Evolutionary conservation across 2,888 invertebrate genomes (phyloP).

Genomic region (Congeria kusceri): DNA sequence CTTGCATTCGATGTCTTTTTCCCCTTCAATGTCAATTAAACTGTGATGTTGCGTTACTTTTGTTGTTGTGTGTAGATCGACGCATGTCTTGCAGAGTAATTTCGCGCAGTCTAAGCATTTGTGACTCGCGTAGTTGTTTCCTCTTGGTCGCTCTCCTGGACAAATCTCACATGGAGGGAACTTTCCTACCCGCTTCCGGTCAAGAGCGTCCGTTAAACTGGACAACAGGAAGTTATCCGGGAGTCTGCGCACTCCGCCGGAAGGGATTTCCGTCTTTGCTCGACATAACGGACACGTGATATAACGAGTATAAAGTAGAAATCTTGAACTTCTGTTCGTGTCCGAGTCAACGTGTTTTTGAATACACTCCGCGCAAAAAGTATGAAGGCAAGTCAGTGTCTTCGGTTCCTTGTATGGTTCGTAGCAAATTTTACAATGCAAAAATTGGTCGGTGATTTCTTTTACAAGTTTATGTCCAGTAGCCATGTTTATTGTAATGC

Average conservation of each 20-base stretch:
- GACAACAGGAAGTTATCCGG: conserved; percentile 84
- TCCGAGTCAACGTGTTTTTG: conserved; percentile 83
- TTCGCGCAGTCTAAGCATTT: conserved; percentile 85
- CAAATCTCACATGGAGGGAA: conserved; percentile 82
- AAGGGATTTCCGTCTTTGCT: conserved; percentile 83
- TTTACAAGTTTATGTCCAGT: conserved; percentile 81
- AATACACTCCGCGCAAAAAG: conserved; percentile 83
- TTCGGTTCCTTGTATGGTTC: conserved; percentile 84
- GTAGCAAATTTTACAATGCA: conserved; percentile 84
- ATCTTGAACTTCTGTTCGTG: conserved; percentile 75
- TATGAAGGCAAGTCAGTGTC: conserved; percentile 83
- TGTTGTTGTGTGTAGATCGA: conserved; percentile 82
- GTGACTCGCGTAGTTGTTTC: conserved; percentile 77
- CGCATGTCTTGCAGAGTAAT: conserved; percentile 82
- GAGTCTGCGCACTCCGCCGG: conserved; percentile 82
- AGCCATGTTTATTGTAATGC: conserved; percentile 69
- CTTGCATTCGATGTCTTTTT: conserved; percentile 84
- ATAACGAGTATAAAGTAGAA: conserved; percentile 79
- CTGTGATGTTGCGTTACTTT: conserved; percentile 84
- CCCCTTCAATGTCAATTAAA: conserved; percentile 83
- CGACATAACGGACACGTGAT: conserved; percentile 84
- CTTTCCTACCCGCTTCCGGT: conserved; percentile 70
- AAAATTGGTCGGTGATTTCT: conserved; percentile 84
- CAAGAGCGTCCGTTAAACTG: conserved; percentile 82
- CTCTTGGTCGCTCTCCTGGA: conserved; percentile 67